Conservation (phyloP, 2,797 vertebrate genomes). For the Pipistrellus kuhlii region DNA sequence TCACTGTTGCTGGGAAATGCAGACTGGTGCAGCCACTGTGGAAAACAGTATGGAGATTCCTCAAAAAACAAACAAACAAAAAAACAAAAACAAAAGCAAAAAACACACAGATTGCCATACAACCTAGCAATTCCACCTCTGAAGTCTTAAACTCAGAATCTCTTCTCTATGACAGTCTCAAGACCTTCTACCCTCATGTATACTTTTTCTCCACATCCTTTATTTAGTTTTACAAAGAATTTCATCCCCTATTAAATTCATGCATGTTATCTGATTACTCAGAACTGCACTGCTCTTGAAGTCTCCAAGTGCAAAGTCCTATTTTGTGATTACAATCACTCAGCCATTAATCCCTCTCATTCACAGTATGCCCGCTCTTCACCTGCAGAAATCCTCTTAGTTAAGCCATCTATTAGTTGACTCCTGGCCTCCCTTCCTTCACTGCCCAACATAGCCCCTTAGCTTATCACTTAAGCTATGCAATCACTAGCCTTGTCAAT, state of each 20-base stretch:
- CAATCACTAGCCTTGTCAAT: neutral
- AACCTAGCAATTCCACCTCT: neutral
- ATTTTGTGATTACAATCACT: neutral
- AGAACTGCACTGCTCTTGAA: neutral
- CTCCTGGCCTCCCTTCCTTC: neutral
- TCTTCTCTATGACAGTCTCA: neutral
- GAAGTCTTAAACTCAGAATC: constrained; percentile 32
- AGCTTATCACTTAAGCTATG: neutral
- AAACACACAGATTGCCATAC: neutral
- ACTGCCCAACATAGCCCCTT: neutral
- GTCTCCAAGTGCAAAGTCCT: neutral
- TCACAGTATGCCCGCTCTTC: neutral
- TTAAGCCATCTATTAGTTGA: neutral
- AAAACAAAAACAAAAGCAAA: neutral
- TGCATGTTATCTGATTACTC: neutral
- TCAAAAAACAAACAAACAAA: neutral
- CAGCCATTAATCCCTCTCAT: neutral
- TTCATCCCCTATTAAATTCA: neutral
- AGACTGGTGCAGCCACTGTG: neutral
- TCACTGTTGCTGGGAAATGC: neutral
- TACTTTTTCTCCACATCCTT: neutral
- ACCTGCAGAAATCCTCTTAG: neutral
- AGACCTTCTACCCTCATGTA: neutral
- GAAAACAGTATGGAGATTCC: neutral
- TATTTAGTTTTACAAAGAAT: neutral